Percentiles rank a stretch among this genome's conserved stretches.
These are phyloP conservation scores for Smittia sp. DNA, from an alignment of 2,888 invertebrate species.

Conservation along the genomic window DNA sequence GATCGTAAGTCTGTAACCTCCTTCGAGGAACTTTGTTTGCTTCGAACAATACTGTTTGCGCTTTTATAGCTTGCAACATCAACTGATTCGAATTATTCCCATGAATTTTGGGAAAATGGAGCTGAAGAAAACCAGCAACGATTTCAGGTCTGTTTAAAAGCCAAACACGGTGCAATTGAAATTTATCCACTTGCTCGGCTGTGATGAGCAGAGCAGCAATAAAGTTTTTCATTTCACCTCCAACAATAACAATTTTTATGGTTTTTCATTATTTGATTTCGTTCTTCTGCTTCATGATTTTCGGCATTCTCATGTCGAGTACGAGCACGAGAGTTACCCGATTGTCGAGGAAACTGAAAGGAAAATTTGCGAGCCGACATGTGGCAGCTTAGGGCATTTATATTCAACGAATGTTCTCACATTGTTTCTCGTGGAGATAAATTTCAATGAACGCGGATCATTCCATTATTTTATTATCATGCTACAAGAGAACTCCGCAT, in stretches of 20 bases:
- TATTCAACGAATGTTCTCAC: slow-evolving; percentile 35
- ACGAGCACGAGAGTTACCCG: too few relatives aligned
- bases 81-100: slow-evolving; percentile 30
- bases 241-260: slow-evolving; percentile 32
- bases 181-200: slow-evolving; percentile 24
- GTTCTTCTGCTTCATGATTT: background rate
- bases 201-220: background rate
- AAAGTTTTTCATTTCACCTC: slow-evolving; percentile 23
- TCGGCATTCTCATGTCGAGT: too few relatives aligned
- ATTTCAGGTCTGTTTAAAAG: background rate
- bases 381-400: background rate
- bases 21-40: background rate
- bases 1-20: background rate
- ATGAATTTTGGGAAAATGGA: slow-evolving; percentile 30
- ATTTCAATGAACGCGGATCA: slow-evolving; percentile 36
- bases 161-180: slow-evolving; percentile 31
- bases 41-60: background rate
- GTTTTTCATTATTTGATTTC: slow-evolving; percentile 38
- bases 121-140: background rate
- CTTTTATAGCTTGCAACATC: background rate
- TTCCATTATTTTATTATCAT: slow-evolving; percentile 22
- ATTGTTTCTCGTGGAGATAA: slow-evolving; percentile 31
- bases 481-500: background rate
- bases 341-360: background rate
- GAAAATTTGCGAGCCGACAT: background rate